Evolutionary conservation across 2,113 vertebrate species (phyloP), one percentile per base, ranked within the genome.

Genomic region (Actinemys pallida): DNA sequence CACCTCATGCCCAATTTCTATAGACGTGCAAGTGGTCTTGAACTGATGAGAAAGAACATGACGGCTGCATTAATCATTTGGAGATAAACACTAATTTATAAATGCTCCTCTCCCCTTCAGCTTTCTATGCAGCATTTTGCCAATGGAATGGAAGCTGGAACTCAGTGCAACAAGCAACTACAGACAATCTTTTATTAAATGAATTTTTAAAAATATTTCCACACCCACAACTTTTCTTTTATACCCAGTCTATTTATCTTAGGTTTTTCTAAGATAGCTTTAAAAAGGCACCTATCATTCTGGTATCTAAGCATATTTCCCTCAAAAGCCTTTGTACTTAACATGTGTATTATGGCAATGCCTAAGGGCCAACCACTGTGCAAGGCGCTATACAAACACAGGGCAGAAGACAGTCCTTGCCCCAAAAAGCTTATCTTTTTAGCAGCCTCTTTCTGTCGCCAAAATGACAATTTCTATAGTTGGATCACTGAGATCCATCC

Each of bases 11-110:
- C 83, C 39, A 0, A 86, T 91, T 95, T 94, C 91, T 94, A 81
- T 79, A 90, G 85, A 94, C 90, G 79, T 88, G 56, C 92, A 96
- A 96, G 92, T 96, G 93, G 85, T 96, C 89, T 94, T 93, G 93
- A 96, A 87, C 93, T 94, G 95, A 97, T 96, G 96, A 96, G 89
- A 95, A 89, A 53, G 84, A 96, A 94, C 92, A 92, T 90, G 97
- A 95, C 93, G 94, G 92, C 80, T 91, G 78, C 95, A 96, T 97
- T 96, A 97, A 96, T 98, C 96, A 95, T 94, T 87, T 91, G 92
- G 82, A 93, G 91, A 90, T 65, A 90, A 78, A 90, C 78, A 87
- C 81, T 96, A 91, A 90, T 96, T 97, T 96, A 94, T 93, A 93
- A 94, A 96, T 86, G 76, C 35, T 93, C 92, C 90, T 93, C 54